Evolutionary conservation across 2,797 vertebrate species (phyloP).

Genomic region (Falco peregrinus): DNA sequence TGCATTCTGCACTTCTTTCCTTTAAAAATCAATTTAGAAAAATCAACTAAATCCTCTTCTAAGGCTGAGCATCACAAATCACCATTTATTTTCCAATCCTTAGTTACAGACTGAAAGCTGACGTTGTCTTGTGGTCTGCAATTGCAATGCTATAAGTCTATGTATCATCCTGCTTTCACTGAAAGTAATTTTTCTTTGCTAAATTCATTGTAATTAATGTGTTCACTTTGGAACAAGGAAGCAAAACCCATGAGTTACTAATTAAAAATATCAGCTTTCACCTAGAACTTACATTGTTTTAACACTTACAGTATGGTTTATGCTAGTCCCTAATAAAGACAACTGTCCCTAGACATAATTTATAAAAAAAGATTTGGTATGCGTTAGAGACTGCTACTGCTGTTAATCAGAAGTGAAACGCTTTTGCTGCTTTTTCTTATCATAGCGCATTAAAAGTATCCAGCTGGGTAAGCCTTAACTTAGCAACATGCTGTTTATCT

Average conservation of each 20-base stretch:
- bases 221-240: neutral
- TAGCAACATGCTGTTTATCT: neutral
- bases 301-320: neutral
- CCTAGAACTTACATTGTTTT: neutral
- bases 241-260: rapidly evolving
- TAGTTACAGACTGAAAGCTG: neutral
- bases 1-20: neutral
- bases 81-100: neutral
- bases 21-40: neutral
- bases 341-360: neutral
- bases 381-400: neutral
- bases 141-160: neutral
- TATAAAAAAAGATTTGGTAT: neutral
- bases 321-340: neutral
- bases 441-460: neutral
- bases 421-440: neutral
- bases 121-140: neutral
- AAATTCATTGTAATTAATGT: neutral
- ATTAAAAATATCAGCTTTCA: neutral
- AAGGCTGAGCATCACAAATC: neutral
- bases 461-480: neutral
- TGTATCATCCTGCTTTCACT: neutral
- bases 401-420: neutral
- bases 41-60: neutral
- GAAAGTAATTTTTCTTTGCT: neutral